A percentile compares a stretch with the other conserved stretches of the same genome.
Evolutionary conservation across 2,888 invertebrate genomes (phyloP).

Genomic region (Eupithecia insigniata): DNA sequence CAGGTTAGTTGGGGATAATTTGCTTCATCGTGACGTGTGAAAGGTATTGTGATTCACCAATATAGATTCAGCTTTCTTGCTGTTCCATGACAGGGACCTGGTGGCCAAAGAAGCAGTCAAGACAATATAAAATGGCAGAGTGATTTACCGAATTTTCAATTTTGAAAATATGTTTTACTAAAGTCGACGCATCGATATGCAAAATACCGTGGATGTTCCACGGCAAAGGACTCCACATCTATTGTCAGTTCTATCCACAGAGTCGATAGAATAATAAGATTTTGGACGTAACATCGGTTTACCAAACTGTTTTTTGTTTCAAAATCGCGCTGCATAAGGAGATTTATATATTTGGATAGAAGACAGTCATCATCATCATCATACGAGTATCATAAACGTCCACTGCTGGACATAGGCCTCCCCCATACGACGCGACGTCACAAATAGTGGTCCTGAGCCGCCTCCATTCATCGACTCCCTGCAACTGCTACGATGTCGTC

Average conservation of each 20-base stretch:
- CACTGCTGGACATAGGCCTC: too few relatives aligned
- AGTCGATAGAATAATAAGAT: background rate
- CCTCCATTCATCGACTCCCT: too few relatives aligned
- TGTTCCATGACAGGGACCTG: background rate
- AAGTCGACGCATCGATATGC: background rate
- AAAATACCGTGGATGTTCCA: background rate
- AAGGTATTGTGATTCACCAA: background rate
- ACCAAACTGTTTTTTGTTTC: too few relatives aligned
- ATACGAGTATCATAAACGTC: too few relatives aligned
- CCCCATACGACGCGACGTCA: too few relatives aligned
- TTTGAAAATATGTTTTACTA: background rate
- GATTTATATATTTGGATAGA: too few relatives aligned
- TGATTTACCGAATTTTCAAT: background rate
- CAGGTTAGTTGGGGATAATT: conserved; percentile 61
- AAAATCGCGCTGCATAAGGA: too few relatives aligned
- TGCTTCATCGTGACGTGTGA: background rate
- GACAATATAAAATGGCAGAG: background rate
- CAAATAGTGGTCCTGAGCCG: too few relatives aligned
- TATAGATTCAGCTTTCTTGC: background rate
- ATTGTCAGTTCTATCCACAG: too few relatives aligned
- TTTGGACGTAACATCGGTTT: too few relatives aligned
- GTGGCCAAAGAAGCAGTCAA: background rate
- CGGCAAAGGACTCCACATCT: background rate
- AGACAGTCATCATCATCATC: too few relatives aligned
- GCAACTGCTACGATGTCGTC: too few relatives aligned